A percentile compares a stretch with the other conserved stretches of the same genome.
phyloP scores from a whole-genome alignment of 1,140 invertebrate species.

The Leptonema lineaticorne region DNA sequence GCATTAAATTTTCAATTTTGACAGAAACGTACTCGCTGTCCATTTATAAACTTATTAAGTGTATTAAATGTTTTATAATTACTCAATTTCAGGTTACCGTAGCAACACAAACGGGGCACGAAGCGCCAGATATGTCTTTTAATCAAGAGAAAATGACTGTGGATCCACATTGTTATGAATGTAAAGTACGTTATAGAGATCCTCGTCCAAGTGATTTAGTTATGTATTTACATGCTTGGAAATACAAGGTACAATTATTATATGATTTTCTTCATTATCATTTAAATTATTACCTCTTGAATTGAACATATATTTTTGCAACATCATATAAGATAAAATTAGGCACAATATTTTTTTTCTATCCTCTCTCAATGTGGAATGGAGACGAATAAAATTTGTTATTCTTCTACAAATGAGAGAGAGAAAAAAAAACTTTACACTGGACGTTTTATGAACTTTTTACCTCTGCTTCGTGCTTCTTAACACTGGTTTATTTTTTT shows the following conservation, averaged over 20 bases:
- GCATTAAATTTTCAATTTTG: background rate
- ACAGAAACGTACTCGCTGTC: no score
- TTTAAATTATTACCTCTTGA: background rate
- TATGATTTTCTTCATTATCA: conserved; percentile 2
- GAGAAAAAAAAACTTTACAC: no score
- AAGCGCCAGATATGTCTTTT: conserved; percentile 67
- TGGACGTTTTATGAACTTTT: no score
- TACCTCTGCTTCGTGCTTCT: no score
- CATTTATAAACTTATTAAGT: no score
- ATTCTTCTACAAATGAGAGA: no score
- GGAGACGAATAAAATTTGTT: no score
- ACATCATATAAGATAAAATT: no score
- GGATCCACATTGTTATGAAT: conserved; percentile 90
- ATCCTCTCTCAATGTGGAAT: no score
- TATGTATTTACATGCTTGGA: conserved; percentile 95
- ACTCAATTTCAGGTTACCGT: conserved; percentile 63
- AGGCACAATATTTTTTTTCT: no score
- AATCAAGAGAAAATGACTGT: conserved; percentile 74
- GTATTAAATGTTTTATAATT: background rate
- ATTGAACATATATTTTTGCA: no score
- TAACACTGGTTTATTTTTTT: no score
- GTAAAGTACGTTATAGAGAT: conserved; percentile 86
- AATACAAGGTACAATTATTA: conserved; percentile 67
- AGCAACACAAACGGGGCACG: conserved; percentile 79
- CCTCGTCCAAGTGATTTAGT: conserved; percentile 87